phyloP scores from a whole-genome alignment of 2,113 vertebrate species.

The Aythya baeri region DNA sequence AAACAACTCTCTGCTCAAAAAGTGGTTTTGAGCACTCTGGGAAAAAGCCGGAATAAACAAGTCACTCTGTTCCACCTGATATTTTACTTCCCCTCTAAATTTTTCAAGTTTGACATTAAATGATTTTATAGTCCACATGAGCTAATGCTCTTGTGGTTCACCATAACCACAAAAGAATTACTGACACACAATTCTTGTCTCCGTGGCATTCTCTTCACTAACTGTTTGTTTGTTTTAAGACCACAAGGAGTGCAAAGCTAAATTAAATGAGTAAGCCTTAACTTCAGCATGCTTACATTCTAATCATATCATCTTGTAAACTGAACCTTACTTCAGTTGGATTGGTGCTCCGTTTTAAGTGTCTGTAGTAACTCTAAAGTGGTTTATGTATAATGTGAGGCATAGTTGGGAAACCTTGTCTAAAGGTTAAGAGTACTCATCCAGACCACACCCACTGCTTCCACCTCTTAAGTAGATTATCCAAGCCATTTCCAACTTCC shows the following conservation, averaged over 20 bases:
- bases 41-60: not conserved
- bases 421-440: not conserved
- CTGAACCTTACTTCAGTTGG: not conserved
- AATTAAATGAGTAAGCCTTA: not conserved
- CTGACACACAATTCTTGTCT: not conserved
- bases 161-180: not conserved
- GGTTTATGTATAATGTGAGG: not conserved
- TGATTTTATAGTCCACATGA: not conserved
- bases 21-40: not conserved
- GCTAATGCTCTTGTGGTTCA: not conserved
- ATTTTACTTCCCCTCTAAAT: not conserved
- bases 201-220: not conserved
- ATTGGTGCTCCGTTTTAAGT: not conserved
- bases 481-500: not conserved
- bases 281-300: rapidly evolving
- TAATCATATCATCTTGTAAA: not conserved
- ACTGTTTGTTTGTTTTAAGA: not conserved
- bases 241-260: not conserved
- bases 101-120: not conserved
- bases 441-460: not conserved
- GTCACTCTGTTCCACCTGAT: not conserved
- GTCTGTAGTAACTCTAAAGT: not conserved
- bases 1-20: not conserved
- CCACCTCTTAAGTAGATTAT: not conserved
- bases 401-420: not conserved